Conservation (phyloP, 2,113 vertebrate genomes). For the Bucco capensis region DNA sequence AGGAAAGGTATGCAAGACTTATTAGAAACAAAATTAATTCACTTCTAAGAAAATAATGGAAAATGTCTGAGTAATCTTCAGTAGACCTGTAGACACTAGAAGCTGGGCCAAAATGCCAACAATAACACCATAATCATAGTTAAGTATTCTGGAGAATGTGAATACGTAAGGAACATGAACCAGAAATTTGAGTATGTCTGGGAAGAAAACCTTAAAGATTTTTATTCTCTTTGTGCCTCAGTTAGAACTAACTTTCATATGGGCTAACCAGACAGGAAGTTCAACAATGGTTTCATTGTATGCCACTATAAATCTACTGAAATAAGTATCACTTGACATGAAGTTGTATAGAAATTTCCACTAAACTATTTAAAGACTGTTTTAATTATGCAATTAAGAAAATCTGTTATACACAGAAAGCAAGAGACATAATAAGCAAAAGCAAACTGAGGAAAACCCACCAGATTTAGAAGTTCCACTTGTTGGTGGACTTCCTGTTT, state of each 20-base stretch:
- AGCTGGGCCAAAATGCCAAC: neutral
- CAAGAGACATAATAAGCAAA: neutral
- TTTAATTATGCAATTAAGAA: neutral
- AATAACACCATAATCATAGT: neutral
- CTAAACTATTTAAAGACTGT: neutral
- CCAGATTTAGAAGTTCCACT: neutral
- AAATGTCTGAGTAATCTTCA: neutral
- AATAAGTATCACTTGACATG: neutral
- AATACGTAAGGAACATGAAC: neutral
- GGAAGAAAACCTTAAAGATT: neutral
- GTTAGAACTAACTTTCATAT: neutral
- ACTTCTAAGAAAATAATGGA: neutral
- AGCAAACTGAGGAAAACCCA: neutral
- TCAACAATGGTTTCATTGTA: neutral
- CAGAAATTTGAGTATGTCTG: neutral
- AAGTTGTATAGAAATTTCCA: neutral
- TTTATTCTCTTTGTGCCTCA: neutral
- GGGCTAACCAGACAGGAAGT: neutral
- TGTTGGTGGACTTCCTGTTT: neutral
- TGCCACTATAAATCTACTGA: neutral
- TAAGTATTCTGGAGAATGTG: neutral
- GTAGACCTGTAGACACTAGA: neutral
- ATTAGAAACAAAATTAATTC: neutral
- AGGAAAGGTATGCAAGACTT: neutral
- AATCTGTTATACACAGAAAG: neutral